Percentiles rank a stretch among this genome's conserved stretches.
phyloP scores from a whole-genome alignment of 2,888 invertebrate species.

The Ochropacha duplaris region DNA sequence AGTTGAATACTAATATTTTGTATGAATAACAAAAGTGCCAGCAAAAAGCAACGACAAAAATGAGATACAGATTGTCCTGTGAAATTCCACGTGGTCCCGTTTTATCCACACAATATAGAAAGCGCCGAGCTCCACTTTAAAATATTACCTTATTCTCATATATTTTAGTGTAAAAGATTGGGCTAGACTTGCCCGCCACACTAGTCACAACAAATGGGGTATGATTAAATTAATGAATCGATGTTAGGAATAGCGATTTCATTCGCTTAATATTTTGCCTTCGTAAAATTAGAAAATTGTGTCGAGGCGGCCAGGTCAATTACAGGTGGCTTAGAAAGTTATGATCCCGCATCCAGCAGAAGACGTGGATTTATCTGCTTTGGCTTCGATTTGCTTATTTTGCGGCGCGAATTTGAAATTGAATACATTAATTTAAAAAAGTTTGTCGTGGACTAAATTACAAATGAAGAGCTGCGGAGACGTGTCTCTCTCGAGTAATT shows the following conservation, averaged over 20 bases:
- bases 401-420: conserved; percentile 51
- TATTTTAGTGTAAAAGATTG: conserved; percentile 9
- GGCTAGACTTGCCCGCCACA: conserved; percentile 6
- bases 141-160: conserved; percentile 20
- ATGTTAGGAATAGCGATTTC: conserved; percentile 31
- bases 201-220: conserved; percentile 14
- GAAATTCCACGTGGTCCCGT: conserved; percentile 21
- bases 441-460: conserved; percentile 48
- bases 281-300: conserved; percentile 52
- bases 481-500: conserved; percentile 37
- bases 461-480: conserved; percentile 32
- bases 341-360: conserved; percentile 50
- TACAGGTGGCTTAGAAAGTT: conserved; percentile 69
- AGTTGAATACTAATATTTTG: conserved; percentile 10
- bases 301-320: conserved; percentile 51
- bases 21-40: conserved; percentile 36
- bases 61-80: conserved; percentile 31
- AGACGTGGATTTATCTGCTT: conserved; percentile 64
- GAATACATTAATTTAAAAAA: conserved; percentile 61
- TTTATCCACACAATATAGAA: conserved; percentile 25
- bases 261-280: conserved; percentile 25
- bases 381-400: conserved; percentile 61
- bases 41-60: conserved; percentile 36
- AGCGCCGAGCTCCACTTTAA: conserved; percentile 18
- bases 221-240: conserved; percentile 35